Conservation (phyloP, 2,888 invertebrate species). For the Coenonympha glycerion region DNA sequence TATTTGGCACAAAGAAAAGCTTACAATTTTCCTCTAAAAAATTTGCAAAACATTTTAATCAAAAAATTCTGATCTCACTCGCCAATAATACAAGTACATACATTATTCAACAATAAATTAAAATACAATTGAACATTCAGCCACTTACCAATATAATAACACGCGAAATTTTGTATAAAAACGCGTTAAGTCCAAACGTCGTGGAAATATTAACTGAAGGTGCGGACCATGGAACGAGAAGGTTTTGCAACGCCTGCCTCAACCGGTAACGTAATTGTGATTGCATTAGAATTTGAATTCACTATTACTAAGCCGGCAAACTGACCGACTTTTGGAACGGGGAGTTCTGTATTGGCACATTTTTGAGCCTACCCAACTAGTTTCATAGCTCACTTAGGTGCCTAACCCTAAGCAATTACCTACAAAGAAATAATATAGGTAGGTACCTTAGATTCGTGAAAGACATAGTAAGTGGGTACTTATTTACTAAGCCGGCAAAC, state of each 20-base stretch:
- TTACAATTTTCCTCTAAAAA: too few relatives aligned
- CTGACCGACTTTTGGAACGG: conserved; percentile 1
- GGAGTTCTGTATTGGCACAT: background rate
- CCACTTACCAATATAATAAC: background rate
- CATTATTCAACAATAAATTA: background rate
- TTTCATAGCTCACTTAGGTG: too few relatives aligned
- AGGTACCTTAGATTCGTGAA: too few relatives aligned
- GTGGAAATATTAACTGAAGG: conserved; percentile 6
- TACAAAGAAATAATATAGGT: too few relatives aligned
- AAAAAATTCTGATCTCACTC: too few relatives aligned
- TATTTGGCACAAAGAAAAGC: too few relatives aligned
- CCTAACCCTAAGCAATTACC: too few relatives aligned
- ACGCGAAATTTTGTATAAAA: conserved; percentile 2
- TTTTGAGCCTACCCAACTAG: background rate
- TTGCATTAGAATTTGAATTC: conserved; percentile 13
- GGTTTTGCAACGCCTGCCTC: conserved; percentile 6
- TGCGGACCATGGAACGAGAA: background rate
- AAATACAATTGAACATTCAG: background rate
- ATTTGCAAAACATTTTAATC: too few relatives aligned
- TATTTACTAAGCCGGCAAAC: too few relatives aligned
- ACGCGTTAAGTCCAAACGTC: conserved; percentile 10
- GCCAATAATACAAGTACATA: background rate
- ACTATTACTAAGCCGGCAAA: conserved; percentile 10
- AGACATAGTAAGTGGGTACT: too few relatives aligned
- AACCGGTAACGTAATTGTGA: conserved; percentile 9